Base-by-base conservation (phyloP, 2,797 vertebrate species). In the Gambusia yucatana region DNA sequence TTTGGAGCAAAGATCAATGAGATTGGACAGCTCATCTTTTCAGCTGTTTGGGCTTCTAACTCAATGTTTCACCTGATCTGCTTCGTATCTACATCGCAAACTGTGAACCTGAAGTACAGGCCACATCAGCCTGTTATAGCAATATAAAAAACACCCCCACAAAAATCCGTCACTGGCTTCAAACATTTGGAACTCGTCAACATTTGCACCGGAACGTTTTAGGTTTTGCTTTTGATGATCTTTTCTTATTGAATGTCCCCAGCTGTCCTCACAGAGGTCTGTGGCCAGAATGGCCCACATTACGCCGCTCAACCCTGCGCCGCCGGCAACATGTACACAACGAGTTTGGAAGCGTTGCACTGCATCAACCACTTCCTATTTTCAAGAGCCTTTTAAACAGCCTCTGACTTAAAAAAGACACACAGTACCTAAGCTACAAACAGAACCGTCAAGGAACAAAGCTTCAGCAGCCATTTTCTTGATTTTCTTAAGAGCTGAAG, bases 1-100 rank as follows among this genome's bases (percentile, higher is more conserved):
- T 67, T 67, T 39, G 63, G 63, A 41, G 36, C 63, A 41, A 25
- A 67, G 63, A 67, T 41, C 36, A 67, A 22, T 67, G 63, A 36
- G 63, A 67, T 41, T 67, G 36, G 36, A 11, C 33, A 67, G 36
- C 36, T 67, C 63, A 41, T 41, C 63, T 9, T 67, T 67, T 67
- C 63, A 39, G 36, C 33, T 63, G 2, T 17, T 63, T 63, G 61
- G 14, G 33, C 57, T 16, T 59, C 16, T 16, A 59, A 13, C 57
- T 30, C 25, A 57, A 59, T 13, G 28, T 59, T 30, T 16, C 4
- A 59, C n/a, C 57, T 30, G 57, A 59, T 59, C 28, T 59, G 57
- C 28, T 59, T 14, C 16, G 2, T 39, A 39, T 36, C 36, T 63
- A 63, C 6, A 3, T 36, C 8, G 33, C 1, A 36, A 14, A 17